These are phyloP conservation scores for Scalopus aquaticus DNA, from an alignment of 2,113 vertebrate species.

Conservation along the genomic window DNA sequence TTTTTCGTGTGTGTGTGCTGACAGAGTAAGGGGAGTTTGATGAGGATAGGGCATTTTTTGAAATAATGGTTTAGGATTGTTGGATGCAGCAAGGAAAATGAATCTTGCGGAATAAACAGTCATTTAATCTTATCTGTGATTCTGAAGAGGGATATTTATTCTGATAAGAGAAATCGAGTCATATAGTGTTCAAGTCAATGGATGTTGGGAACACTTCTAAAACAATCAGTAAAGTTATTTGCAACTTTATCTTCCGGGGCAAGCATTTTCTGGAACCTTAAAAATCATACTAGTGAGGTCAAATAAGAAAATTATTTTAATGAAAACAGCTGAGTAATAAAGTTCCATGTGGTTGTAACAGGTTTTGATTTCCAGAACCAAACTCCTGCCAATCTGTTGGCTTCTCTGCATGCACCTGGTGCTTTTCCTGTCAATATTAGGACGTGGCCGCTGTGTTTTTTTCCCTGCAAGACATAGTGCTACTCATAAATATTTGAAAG, in stretches of 20 bases:
- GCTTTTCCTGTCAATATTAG: neutral
- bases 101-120: neutral
- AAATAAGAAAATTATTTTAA: neutral
- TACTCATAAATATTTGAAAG: neutral
- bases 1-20: neutral
- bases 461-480: neutral
- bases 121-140: neutral
- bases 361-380: neutral
- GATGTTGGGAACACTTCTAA: neutral
- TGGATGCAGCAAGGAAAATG: neutral
- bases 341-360: neutral
- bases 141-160: neutral
- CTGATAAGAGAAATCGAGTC: neutral
- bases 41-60: neutral
- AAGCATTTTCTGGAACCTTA: constrained; percentile 32
- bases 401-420: neutral
- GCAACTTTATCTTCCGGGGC: neutral
- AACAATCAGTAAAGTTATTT: neutral
- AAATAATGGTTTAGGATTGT: neutral
- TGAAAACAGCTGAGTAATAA: neutral
- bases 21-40: neutral
- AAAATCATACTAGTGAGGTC: neutral
- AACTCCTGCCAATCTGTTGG: neutral
- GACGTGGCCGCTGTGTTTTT: neutral
- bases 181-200: neutral